A percentile compares a stretch with the other conserved stretches of the same genome.
Evolutionary conservation across 2,888 invertebrate species (phyloP).

Genomic region (Melanophora roralis): DNA sequence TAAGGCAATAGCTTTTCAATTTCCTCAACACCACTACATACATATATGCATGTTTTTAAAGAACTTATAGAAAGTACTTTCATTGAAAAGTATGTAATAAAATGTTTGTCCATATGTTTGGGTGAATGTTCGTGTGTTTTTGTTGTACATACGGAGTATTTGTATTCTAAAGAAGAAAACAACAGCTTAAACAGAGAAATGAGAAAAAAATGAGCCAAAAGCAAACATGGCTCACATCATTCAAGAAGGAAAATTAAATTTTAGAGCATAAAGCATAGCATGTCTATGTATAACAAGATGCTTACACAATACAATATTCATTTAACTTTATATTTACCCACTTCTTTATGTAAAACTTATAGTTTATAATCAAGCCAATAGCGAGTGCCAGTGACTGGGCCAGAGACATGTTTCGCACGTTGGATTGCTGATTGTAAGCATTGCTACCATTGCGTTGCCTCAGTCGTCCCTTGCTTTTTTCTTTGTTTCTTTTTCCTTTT

Average conservation of each 20-base stretch:
- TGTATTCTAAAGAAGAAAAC: constrained; percentile 44
- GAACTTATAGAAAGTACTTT: background rate
- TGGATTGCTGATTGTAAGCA: constrained; percentile 6
- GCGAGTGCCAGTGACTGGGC: constrained; percentile 28
- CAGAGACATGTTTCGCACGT: constrained; percentile 22
- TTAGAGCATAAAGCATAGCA: constrained; percentile 70
- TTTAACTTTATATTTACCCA: constrained; percentile 61
- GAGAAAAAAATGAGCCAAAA: constrained; percentile 29
- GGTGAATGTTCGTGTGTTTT: constrained; percentile 8
- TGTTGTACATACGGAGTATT: constrained; percentile 35
- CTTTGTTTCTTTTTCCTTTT: constrained; percentile 12
- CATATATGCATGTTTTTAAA: background rate
- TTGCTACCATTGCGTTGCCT: background rate
- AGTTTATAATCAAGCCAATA: constrained; percentile 60
- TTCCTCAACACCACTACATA: background rate
- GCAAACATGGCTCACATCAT: constrained; percentile 69
- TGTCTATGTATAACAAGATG: constrained; percentile 56
- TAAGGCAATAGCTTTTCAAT: background rate
- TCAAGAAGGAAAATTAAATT: constrained; percentile 72
- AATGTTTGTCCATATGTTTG: background rate
- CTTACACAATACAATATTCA: constrained; percentile 42
- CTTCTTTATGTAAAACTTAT: constrained; percentile 61
- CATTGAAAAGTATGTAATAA: constrained; percentile 2
- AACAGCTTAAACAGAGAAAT: constrained; percentile 1
- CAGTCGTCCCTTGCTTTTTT: constrained; percentile 14